Base-by-base conservation (phyloP, 2,797 vertebrate species). In the Avahi laniger region DNA sequence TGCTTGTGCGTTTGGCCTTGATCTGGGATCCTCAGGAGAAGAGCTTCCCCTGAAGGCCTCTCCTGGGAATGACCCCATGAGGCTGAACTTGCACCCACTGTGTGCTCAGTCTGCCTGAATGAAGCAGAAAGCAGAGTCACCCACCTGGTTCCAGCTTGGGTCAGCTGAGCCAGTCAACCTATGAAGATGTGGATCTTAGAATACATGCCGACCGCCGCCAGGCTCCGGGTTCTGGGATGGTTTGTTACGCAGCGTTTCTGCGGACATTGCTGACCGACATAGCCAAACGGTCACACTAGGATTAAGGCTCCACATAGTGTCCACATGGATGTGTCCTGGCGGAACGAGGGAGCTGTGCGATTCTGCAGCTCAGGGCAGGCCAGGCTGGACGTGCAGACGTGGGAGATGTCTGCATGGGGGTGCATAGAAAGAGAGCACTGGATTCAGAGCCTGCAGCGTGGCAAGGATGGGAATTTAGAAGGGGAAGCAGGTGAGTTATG, bases 1-100 rank as follows among this genome's bases (percentile, higher is more conserved):
- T 2, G 1, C n/a, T 5, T 3, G 0, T 3, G 5, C 14, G 0
- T 24, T 2, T 57, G 69, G 41, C 14, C 2, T 50, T 4, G 14
- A 30, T 48, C 57, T 18, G 82, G 69, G 1, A 13, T 46, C 14
- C 54, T 17, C 28, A 8, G 0, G 1, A 38, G 61, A 79, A 38
- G 50, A 38, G 12, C 48, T 48, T 54, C 10, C 35, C 13, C 26
- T 26, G 12, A 10, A 30, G 61, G 57, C 24, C 4, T 3, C 22
- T 35, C 18, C 57, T 65, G 41, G 28, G 28, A 63, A 41, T 48
- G 28, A 75, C 30, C 43, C 15, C 22, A 9, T 15, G 5, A 13
- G 73, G 8, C 3, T 70, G 59, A n/a, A 87, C 63, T 86, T n/a
- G 48, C 26, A 57, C 33, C 14, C 26, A 59, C 48, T 41, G 17